Evolutionary conservation across 2,888 invertebrate species (phyloP).

Genomic region (Desoria tigrina): DNA sequence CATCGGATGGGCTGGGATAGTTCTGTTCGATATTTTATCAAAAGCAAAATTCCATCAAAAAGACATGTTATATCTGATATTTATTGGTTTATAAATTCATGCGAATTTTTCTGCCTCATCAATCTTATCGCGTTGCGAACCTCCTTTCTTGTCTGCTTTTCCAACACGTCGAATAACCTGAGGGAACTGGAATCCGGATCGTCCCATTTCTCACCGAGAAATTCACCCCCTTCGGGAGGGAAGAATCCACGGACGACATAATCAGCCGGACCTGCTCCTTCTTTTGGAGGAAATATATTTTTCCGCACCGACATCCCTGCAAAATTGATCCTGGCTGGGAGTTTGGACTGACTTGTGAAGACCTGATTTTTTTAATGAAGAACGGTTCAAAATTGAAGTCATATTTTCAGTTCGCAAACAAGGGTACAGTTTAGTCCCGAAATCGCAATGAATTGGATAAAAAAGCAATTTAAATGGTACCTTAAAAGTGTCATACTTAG

Average conservation of each 20-base stretch:
- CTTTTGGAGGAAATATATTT: conserved; percentile 25
- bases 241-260: conserved; percentile 20
- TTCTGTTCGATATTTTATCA: no score
- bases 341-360: conserved; percentile 36
- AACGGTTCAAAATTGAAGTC: no score
- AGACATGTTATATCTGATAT: no score
- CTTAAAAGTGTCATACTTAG: conserved; percentile 42
- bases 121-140: not conserved
- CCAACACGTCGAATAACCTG: conserved; percentile 43
- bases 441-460: not conserved
- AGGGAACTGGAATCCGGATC: conserved; percentile 33
- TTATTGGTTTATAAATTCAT: no score
- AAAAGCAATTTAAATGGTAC: no score
- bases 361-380: no score
- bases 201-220: conserved; percentile 33
- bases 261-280: conserved; percentile 46
- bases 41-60: not conserved
- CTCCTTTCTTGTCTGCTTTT: conserved; percentile 20
- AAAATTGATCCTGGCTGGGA: conserved; percentile 36
- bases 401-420: no score
- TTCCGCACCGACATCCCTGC: conserved; percentile 24
- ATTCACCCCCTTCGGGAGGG: conserved; percentile 31
- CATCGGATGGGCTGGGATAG: not conserved
- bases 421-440: no score
- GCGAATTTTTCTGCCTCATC: no score